Evolutionary conservation across 2,888 invertebrate species (phyloP), one percentile per base, ranked within the genome.

Genomic region (Apamea anceps): DNA sequence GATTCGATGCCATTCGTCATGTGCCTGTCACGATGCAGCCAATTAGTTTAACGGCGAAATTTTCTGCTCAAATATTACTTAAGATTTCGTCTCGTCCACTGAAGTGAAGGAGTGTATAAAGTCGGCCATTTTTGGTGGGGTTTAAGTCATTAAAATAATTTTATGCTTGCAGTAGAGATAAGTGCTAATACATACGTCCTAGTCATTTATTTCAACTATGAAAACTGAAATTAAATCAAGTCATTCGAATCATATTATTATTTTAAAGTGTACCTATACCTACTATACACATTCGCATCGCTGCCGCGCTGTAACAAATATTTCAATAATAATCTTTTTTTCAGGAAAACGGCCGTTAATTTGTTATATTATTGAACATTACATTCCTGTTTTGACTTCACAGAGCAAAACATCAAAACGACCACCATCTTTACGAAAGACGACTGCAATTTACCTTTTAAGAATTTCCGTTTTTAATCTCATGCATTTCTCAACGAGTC

Each of bases 41-140:
- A 88, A 86, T 87, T 89, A 85, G 77, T 75, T 62, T 70, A 73
- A 74, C 77, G 37, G 71, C 76, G 37, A 82, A 87, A 77, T 72
- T 68, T 81, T 79, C 62, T 67, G 72, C 68, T 54, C 13, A 72
- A 80, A 67, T 77, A 57, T 71, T 86, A 42, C 67, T 66, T 42
- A 54, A 77, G 60, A n/a, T 75, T 65, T 48, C 57, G 65, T n/a
- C n/a, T n/a, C n/a, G n/a, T n/a, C n/a, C n/a, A n/a, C n/a, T n/a
- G n/a, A n/a, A n/a, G 62, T 75, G 57, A 10, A 57, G 15, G 37
- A 81, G 37, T 42, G 13, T 66, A 78, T 66, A 28, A 28, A 62
- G 54, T 21, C 15, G 21, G n/a, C 0, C 15, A 60, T 32, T 15
- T 75, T 63, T 57, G 8, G 12, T 21, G 28, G 25, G 8, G 25